Percentiles rank a stretch among this genome's conserved stretches.
These are phyloP conservation scores for Philopotamus ludificatus DNA, from an alignment of 1,140 invertebrate genomes.

Conservation along the genomic window DNA sequence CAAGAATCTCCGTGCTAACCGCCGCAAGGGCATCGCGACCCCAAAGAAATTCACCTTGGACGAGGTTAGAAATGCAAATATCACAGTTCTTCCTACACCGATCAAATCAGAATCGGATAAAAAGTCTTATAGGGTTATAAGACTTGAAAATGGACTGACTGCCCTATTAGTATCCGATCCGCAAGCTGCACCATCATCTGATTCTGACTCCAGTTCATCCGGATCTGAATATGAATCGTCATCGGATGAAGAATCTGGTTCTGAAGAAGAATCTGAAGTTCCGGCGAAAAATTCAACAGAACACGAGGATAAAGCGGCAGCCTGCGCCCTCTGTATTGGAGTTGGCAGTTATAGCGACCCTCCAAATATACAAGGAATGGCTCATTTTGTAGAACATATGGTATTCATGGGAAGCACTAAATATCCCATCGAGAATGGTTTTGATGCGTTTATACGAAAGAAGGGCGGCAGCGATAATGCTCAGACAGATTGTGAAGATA, in stretches of 20 bases:
- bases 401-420: constrained; percentile 91
- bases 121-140: constrained; percentile 8
- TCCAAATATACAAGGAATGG: constrained; percentile 76
- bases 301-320: constrained; percentile 52
- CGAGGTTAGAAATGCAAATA: neutral
- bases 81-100: constrained; percentile 1
- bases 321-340: constrained; percentile 68
- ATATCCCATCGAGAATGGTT: constrained; percentile 83
- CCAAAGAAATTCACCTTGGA: constrained; percentile 1
- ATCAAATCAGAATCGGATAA: constrained; percentile 17
- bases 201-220: neutral
- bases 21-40: neutral
- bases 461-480: constrained; percentile 82
- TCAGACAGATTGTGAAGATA: constrained; percentile 80
- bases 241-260: neutral
- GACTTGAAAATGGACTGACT: constrained; percentile 8
- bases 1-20: neutral
- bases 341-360: constrained; percentile 71
- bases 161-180: constrained; percentile 16
- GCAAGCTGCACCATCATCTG: neutral
- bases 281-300: neutral
- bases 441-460: constrained; percentile 76
- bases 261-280: neutral
- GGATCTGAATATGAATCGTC: neutral
- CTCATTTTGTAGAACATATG: constrained; percentile 96